Base-by-base conservation (phyloP, 2,888 invertebrate species). In the Seira ritae region DNA sequence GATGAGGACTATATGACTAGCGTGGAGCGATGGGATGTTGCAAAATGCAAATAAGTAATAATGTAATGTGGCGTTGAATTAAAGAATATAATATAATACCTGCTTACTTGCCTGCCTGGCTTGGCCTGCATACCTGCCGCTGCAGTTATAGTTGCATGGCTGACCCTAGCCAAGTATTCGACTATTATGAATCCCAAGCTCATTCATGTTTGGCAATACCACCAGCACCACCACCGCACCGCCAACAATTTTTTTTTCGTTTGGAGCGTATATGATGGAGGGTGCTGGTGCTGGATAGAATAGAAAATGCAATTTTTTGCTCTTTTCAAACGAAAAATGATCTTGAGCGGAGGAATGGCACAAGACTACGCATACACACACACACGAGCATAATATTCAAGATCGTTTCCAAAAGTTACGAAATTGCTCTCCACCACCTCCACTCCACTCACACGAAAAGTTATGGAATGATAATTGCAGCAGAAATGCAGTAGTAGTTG, bases 101-200 rank as follows among this genome's bases (percentile, higher is more conserved):
- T 42, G 12, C 42, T 8, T 42, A 55, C 17, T 12, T 8, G 55
- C 55, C 15, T 55, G 55, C 55, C 12, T 55, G 55, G 8, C 31
- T 31, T n/a, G n/a, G 31, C 8, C 8, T 31, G 31, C 31, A 31
- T 31, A 31, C 31, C 31, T 31, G 31, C 31, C n/a, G n/a, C n/a
- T n/a, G n/a, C n/a, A n/a, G n/a, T n/a, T n/a, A n/a, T 12, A 55
- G 6, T 55, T 55, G 55, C 55, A 55, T 55, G 55, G 55, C 55
- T 55, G 55, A 55, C 55, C 55, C 55, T 55, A 55, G 55, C 17
- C 55, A 55, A 55, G 55, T 55, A 55, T 55, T 55, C 15, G 12
- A 17, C 55, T 55, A 55, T 55, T 55, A n/a, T 12, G 55, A 55
- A 8, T 55, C 15, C 17, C 55, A 55, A 17, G 17, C 55, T 55